phyloP scores from a whole-genome alignment of 2,888 invertebrate species.

The Dromius quadrimaculatus region DNA sequence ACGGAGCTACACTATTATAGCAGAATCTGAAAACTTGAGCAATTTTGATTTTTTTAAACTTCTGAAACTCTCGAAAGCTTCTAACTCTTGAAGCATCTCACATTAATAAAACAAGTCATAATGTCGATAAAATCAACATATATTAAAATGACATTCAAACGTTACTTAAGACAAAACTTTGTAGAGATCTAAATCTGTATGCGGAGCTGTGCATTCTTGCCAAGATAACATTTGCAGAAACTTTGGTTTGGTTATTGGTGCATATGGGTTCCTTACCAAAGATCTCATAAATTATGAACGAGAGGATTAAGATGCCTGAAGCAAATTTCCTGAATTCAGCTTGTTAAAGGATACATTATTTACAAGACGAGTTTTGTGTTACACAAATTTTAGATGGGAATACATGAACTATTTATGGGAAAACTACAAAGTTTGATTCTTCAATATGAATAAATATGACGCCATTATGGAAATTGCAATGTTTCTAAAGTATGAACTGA shows the following conservation, averaged over 20 bases:
- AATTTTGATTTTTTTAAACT: too few species aligned
- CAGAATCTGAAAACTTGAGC: too few species aligned
- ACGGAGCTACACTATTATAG: too few species aligned
- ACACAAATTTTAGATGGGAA: too few species aligned
- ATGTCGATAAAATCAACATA: slow-evolving; percentile 45
- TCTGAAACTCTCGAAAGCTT: too few species aligned
- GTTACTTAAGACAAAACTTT: slow-evolving; percentile 29
- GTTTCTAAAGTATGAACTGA: too few species aligned
- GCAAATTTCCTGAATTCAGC: slow-evolving; percentile 31
- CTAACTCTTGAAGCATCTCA: neutral
- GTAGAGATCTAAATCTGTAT: slow-evolving; percentile 39
- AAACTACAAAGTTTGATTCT: too few species aligned
- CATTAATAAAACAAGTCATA: slow-evolving; percentile 38
- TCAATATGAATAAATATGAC: too few species aligned
- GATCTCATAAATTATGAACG: slow-evolving; percentile 39
- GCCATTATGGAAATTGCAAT: too few species aligned
- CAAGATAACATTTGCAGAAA: slow-evolving; percentile 30
- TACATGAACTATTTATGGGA: too few species aligned
- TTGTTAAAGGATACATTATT: too few species aligned
- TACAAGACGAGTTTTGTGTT: too few species aligned
- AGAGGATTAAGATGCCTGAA: slow-evolving; percentile 25
- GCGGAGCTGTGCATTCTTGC: slow-evolving; percentile 39
- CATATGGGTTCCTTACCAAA: slow-evolving; percentile 19
- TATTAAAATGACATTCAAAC: slow-evolving; percentile 16
- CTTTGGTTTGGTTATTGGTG: slow-evolving; percentile 38